phyloP scores from a whole-genome alignment of 2,113 vertebrate species.

The Bombycilla garrulus region DNA sequence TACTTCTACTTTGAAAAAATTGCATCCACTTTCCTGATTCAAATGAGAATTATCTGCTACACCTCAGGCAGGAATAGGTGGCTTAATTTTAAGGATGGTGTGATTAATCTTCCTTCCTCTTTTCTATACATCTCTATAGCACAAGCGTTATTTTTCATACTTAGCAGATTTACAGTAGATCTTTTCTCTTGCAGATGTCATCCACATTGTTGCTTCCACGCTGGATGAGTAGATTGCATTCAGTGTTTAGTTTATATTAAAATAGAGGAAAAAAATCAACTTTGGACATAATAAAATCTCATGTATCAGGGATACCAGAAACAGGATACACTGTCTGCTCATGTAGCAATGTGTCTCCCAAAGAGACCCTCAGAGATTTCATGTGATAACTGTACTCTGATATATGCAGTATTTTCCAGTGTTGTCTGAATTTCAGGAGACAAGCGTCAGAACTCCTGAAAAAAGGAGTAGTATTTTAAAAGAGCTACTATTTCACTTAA shows the following conservation, averaged over 20 bases:
- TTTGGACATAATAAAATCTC: neutral
- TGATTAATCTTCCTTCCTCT: neutral
- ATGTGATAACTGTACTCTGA: neutral
- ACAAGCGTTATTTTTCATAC: neutral
- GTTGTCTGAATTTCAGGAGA: neutral
- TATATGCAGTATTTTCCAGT: neutral
- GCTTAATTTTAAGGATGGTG: neutral
- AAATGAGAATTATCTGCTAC: neutral
- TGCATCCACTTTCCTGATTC: neutral
- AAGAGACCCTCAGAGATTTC: neutral
- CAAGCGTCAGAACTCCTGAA: neutral
- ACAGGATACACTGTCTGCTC: neutral
- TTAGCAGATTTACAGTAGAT: neutral
- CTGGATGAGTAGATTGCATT: neutral
- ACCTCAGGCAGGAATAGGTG: neutral
- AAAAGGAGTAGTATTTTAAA: neutral
- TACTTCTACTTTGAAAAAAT: neutral
- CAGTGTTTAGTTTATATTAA: neutral
- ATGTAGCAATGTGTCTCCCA: neutral
- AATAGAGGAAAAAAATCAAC: fast-evolving
- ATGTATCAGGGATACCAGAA: neutral
- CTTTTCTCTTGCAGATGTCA: neutral
- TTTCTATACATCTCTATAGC: neutral
- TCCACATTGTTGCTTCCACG: neutral
- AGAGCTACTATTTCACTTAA: neutral